These are phyloP conservation scores for Aleadryas rufinucha DNA, from an alignment of 2,113 vertebrate species.

Conservation along the genomic window DNA sequence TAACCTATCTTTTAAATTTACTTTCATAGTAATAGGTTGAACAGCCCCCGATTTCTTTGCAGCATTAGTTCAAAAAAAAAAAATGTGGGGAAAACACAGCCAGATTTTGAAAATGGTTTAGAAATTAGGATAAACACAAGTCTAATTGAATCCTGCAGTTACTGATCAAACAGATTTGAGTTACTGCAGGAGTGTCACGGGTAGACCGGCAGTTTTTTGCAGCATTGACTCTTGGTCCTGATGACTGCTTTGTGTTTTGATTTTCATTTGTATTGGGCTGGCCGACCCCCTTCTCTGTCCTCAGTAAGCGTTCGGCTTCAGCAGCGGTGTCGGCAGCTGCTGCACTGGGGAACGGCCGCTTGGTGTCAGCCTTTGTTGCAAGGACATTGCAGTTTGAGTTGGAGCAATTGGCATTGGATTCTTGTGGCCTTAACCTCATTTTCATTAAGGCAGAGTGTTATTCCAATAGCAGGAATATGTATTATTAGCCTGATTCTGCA, in stretches of 20 bases:
- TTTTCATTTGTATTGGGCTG: not conserved
- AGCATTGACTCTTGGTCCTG: not conserved
- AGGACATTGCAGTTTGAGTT: not conserved
- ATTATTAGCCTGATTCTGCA: not conserved
- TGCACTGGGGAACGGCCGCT: not conserved
- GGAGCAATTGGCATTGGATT: not conserved
- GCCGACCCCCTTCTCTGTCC: not conserved
- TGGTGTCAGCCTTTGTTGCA: conserved; percentile 56
- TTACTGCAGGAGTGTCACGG: not conserved
- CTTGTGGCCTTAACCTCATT: not conserved
- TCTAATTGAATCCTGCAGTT: not conserved
- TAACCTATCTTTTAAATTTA: not conserved
- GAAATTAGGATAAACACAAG: not conserved
- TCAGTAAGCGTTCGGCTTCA: not conserved
- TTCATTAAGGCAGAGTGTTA: not conserved
- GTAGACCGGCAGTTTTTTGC: not conserved
- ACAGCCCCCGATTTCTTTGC: not conserved
- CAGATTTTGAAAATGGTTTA: not conserved
- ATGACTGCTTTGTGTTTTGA: not conserved
- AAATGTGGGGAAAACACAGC: not conserved
- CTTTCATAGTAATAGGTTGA: not conserved
- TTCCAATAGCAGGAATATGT: not conserved
- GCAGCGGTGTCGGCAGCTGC: not conserved
- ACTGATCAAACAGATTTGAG: not conserved
- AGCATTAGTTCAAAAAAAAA: not conserved